phyloP scores from a whole-genome alignment of 2,113 vertebrate genomes.

The Dunckerocampus dactyliophorus region DNA sequence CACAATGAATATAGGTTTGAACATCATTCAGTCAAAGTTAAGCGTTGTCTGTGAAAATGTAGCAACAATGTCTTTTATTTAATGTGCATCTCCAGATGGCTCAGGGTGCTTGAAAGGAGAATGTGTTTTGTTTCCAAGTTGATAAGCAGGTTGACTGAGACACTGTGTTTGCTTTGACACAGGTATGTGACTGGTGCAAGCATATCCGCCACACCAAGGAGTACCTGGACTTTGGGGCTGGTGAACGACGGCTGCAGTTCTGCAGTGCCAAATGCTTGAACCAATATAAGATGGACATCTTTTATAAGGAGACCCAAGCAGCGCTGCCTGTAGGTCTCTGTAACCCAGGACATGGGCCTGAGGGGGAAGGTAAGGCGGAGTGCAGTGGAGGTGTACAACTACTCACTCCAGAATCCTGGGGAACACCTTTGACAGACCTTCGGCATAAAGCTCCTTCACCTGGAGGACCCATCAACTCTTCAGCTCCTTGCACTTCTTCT shows the following conservation, averaged over 20 bases:
- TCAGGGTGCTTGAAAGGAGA: conserved; percentile 26
- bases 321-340: conserved; percentile 93
- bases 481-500: conserved; percentile 82
- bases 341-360: conserved; percentile 81
- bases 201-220: conserved; percentile 99
- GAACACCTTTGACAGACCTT: conserved; percentile 87
- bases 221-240: conserved; percentile 99
- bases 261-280: conserved; percentile 99
- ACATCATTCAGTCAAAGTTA: conserved; percentile 8
- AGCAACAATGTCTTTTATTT: conserved; percentile 11
- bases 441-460: conserved; percentile 92
- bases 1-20: not conserved
- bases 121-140: conserved; percentile 22
- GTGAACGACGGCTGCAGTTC: conserved; percentile 97
- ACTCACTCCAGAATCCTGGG: conserved; percentile 99
- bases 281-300: conserved; percentile 99
- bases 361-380: conserved; percentile 86
- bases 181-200: conserved; percentile 99
- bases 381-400: conserved; percentile 88
- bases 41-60: conserved; percentile 13
- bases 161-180: conserved; percentile 65
- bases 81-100: conserved; percentile 33
- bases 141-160: conserved; percentile 30
- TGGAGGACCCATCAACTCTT: conserved; percentile 73
- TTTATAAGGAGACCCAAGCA: conserved; percentile 99